These are phyloP conservation scores for Pelochelys cantorii DNA, from an alignment of 2,797 vertebrate species.

Conservation along the genomic window DNA sequence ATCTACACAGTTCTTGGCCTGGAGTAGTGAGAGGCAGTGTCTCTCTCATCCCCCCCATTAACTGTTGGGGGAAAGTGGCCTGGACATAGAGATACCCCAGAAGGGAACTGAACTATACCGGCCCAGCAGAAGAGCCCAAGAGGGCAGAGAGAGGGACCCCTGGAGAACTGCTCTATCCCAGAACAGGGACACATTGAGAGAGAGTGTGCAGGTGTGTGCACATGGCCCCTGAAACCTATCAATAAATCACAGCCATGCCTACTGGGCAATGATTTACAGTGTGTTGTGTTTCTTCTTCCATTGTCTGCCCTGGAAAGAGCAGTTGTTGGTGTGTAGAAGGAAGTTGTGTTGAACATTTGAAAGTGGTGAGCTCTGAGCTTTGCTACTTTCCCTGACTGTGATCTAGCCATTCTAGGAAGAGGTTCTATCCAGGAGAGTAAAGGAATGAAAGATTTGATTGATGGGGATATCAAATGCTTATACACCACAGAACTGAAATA, in stretches of 20 bases:
- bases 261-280: not conserved
- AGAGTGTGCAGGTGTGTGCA: too few species aligned
- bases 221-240: not conserved
- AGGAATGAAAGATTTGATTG: not conserved
- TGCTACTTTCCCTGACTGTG: accelerated
- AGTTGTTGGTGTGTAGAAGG: not conserved
- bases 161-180: too few species aligned
- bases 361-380: not conserved
- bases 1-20: too few species aligned
- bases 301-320: not conserved
- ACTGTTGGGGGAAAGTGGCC: too few species aligned
- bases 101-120: too few species aligned
- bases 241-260: not conserved
- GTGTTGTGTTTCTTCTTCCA: not conserved
- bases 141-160: too few species aligned
- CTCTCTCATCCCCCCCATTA: too few species aligned
- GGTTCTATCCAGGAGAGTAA: not conserved
- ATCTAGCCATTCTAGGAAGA: not conserved
- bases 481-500: not conserved
- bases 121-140: too few species aligned
- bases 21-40: too few species aligned
- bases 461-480: not conserved
- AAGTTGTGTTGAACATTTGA: not conserved
- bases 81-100: too few species aligned
- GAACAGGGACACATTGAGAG: too few species aligned